These are phyloP conservation scores for Hydrotaea cyrtoneurina DNA, from an alignment of 2,888 invertebrate genomes.

Conservation along the genomic window DNA sequence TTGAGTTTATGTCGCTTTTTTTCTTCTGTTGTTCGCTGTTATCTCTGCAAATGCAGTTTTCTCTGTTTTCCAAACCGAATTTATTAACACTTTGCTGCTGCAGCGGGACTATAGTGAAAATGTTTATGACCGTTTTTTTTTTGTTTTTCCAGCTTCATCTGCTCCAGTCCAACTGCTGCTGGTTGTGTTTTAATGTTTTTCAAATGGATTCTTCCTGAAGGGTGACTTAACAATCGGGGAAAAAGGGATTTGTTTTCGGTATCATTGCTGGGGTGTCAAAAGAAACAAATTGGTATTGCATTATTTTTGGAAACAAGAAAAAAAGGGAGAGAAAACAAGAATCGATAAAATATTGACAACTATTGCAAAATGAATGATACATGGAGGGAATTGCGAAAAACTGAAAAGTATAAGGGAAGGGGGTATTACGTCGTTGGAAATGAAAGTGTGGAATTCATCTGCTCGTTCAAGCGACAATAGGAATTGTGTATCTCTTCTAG, in stretches of 20 bases:
- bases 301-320: not conserved
- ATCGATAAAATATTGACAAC: not conserved
- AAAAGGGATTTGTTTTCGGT: not conserved
- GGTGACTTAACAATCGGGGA: constrained; percentile 7
- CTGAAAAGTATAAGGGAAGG: too few species aligned
- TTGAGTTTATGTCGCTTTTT: constrained; percentile 5
- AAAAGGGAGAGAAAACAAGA: too few species aligned
- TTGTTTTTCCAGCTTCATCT: not conserved
- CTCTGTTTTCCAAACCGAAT: not conserved
- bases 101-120: not conserved
- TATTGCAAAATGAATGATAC: not conserved
- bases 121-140: not conserved
- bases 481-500: too few species aligned
- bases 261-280: not conserved
- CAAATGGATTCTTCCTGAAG: not conserved
- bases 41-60: not conserved
- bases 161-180: not conserved
- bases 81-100: constrained; percentile 25
- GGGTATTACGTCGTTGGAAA: too few species aligned
- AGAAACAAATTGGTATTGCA: constrained; percentile 25
- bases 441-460: too few species aligned
- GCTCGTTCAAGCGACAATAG: too few species aligned
- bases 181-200: not conserved
- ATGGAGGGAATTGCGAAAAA: not conserved
- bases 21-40: not conserved